These are phyloP conservation scores for Agrochola macilenta DNA, from an alignment of 2,888 invertebrate genomes.

Conservation along the genomic window DNA sequence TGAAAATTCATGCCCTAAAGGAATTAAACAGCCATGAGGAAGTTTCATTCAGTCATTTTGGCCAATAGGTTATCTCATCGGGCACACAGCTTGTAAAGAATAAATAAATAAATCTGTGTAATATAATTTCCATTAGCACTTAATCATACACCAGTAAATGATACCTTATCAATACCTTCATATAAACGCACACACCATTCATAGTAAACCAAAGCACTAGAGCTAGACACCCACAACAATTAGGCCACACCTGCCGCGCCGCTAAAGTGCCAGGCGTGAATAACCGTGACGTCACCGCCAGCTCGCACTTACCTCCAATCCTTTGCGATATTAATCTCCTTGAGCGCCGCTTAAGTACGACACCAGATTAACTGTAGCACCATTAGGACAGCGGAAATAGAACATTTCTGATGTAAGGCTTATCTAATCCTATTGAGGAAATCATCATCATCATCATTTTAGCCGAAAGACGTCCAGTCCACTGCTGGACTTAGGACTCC, in stretches of 20 bases:
- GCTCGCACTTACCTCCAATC: slow-evolving; percentile 51
- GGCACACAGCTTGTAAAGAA: not conserved
- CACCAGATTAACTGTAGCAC: slow-evolving; percentile 53
- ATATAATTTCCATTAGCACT: too few relatives aligned
- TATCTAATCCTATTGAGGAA: not conserved
- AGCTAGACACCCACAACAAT: slow-evolving; percentile 25
- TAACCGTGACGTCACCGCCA: slow-evolving; percentile 51
- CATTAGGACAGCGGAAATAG: slow-evolving; percentile 37
- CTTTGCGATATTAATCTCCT: slow-evolving; percentile 61
- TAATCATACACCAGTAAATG: not conserved
- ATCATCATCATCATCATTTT: not conserved
- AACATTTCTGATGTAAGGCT: not conserved
- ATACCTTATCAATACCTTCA: not conserved
- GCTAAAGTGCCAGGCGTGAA: slow-evolving; percentile 34
- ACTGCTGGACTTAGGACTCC: not conserved
- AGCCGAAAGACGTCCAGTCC: not conserved
- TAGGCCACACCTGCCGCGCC: slow-evolving; percentile 36
- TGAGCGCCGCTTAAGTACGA: slow-evolving; percentile 51
- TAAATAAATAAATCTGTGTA: not conserved
- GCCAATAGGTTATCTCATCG: not conserved
- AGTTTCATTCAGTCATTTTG: not conserved
- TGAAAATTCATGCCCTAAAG: too few relatives aligned
- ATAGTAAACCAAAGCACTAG: slow-evolving; percentile 9
- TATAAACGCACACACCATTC: not conserved
- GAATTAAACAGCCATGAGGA: too few relatives aligned